Percentiles rank a stretch among this genome's conserved stretches.
phyloP scores from a whole-genome alignment of 2,797 vertebrate genomes.

The Hypotaenidia philippensis region DNA sequence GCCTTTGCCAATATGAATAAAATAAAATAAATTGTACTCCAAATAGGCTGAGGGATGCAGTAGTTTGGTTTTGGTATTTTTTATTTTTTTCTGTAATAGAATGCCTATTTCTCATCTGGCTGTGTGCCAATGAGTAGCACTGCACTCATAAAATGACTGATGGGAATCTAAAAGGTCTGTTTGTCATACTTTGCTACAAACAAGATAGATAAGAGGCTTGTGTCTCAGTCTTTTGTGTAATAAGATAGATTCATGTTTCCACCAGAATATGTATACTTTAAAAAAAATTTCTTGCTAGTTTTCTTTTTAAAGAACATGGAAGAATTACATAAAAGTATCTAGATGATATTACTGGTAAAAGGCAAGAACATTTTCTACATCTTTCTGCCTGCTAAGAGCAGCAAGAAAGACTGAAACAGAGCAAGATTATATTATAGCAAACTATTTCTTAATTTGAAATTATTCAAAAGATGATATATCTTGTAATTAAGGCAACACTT shows the following conservation, averaged over 20 bases:
- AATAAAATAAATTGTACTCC: slow-evolving; percentile 30
- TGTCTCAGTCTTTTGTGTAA: slow-evolving; percentile 15
- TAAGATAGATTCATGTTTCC: slow-evolving; percentile 16
- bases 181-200: slow-evolving; percentile 35
- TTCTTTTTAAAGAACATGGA: neutral
- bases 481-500: neutral
- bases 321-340: neutral
- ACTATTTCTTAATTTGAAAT: neutral
- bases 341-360: neutral
- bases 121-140: neutral
- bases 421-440: neutral
- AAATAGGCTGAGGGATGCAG: neutral
- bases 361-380: neutral
- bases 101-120: slow-evolving; percentile 28
- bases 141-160: slow-evolving; percentile 22
- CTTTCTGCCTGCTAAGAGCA: neutral
- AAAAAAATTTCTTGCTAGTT: neutral
- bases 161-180: neutral
- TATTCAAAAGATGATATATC: neutral
- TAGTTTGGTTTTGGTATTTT: neutral
- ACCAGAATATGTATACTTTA: neutral
- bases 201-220: neutral
- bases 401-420: neutral
- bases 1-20: slow-evolving; percentile 3
- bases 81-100: slow-evolving; percentile 7